Percentiles rank a stretch among this genome's conserved stretches.
These are phyloP conservation scores for Schizopygopsis malacanthus DNA, from an alignment of 2,797 vertebrate species.

Conservation along the genomic window DNA sequence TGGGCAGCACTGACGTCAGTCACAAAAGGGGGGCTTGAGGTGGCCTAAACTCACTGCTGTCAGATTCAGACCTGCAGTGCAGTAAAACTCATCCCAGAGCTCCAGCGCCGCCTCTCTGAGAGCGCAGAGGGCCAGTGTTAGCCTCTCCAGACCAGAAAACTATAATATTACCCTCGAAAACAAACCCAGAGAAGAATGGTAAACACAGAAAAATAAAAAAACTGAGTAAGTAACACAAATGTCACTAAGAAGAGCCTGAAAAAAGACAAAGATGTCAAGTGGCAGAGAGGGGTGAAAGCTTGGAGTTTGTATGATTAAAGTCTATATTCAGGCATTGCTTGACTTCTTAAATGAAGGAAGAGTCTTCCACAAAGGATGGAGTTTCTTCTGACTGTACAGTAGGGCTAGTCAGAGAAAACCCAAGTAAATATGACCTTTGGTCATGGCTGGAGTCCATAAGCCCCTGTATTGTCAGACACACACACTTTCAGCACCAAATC, in stretches of 20 bases:
- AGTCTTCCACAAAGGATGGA: background rate
- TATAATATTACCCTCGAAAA: background rate
- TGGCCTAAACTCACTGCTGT: background rate
- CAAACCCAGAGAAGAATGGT: background rate
- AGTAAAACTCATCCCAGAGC: background rate
- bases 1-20: background rate
- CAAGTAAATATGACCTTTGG: constrained; percentile 18
- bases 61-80: background rate
- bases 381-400: background rate
- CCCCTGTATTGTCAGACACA: background rate
- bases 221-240: background rate
- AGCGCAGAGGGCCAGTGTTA: too few relatives aligned
- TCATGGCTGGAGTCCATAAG: background rate
- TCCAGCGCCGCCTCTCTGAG: too few relatives aligned
- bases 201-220: too few relatives aligned
- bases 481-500: background rate
- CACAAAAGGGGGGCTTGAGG: background rate
- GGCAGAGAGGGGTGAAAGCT: background rate
- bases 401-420: background rate
- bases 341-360: background rate
- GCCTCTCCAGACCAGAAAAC: background rate
- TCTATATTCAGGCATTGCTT: background rate
- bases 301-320: background rate
- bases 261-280: background rate
- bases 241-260: background rate